Conservation (phyloP, 2,888 invertebrate genomes). For the Lamproptera curius region DNA sequence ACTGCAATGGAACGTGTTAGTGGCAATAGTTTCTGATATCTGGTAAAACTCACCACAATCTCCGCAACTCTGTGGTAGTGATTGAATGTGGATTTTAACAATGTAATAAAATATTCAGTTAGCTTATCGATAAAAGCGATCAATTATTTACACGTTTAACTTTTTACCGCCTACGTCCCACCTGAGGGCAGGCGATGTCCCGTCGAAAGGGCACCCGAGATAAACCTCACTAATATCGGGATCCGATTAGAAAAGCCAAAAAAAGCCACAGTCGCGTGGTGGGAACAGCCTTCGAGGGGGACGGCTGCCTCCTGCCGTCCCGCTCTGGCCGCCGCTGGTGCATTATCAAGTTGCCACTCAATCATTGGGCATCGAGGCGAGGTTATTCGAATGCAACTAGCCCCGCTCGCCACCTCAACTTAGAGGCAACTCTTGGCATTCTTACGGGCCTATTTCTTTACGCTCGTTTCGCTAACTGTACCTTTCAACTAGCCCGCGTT, state of each 20-base stretch:
- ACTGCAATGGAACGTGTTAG: too few relatives aligned
- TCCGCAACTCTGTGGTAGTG: too few relatives aligned
- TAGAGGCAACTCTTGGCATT: not conserved
- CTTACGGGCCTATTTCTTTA: not conserved
- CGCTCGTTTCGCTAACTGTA: not conserved
- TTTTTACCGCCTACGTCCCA: not conserved
- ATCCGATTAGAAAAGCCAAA: slow-evolving; percentile 12
- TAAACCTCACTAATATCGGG: slow-evolving; percentile 11
- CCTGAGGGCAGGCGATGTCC: not conserved
- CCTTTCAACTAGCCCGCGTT: not conserved
- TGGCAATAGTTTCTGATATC: too few relatives aligned
- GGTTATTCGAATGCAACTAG: too few relatives aligned
- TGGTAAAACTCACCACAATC: too few relatives aligned
- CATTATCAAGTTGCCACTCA: too few relatives aligned
- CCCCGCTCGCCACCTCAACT: too few relatives aligned
- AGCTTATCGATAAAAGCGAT: not conserved
- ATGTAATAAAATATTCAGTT: not conserved
- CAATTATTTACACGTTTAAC: not conserved
- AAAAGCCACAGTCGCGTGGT: not conserved
- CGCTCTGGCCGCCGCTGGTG: slow-evolving; percentile 26
- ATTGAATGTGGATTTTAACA: too few relatives aligned
- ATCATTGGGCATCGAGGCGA: too few relatives aligned
- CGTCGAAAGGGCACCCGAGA: slow-evolving; percentile 1
- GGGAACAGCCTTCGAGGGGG: not conserved
- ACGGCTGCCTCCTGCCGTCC: slow-evolving; percentile 20